Evolutionary conservation across 2,113 vertebrate genomes (phyloP), one percentile per base, ranked within the genome.

Genomic region (Microtus oregoni): DNA sequence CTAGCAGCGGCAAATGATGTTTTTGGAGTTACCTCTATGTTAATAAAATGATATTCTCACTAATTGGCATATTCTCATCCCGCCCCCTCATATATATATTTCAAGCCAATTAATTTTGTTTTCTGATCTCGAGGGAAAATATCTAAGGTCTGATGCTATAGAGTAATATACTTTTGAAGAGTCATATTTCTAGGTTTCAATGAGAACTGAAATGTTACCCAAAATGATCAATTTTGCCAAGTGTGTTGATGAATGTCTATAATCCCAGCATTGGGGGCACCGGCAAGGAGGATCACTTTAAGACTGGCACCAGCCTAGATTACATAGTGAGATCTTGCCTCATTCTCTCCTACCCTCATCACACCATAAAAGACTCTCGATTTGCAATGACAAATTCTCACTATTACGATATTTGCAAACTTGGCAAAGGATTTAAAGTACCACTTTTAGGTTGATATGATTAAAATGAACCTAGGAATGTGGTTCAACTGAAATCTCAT

Each of bases 101-200:
- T 70, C 68, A 90, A 94, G 77, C 44, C 38, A 91, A 95, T 70
- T 97, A 93, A 94, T 73, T 96, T 67, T 85, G 3, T 94, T 96
- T 92, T 87, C 55, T 76, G 55, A 22, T 24, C 41, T 52, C 65
- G 38, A 41, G 24, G 15, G 55, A 75, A 93, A 75, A 90, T 85
- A 41, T 28, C 22, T 83, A 47, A 67, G 15, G 73, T 67, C 24
- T 95, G 35, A 91, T 89, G 55, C 26, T 86, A 91, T 88, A 89
- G 58, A 86, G 55, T 83, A 96, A 89, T 12, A 19, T 3, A 94
- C 44, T 73, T 86, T 92, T 68, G 44, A 30, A 92, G 91, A 96
- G 52, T 70, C 32, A 89, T 13, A 58, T 86, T 86, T 96, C 89
- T 83, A 78, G 79, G 10, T 93, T 82, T 68, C 50, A 68, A 91